Conservation (phyloP, 2,797 vertebrate genomes). For the Periparus ater region DNA sequence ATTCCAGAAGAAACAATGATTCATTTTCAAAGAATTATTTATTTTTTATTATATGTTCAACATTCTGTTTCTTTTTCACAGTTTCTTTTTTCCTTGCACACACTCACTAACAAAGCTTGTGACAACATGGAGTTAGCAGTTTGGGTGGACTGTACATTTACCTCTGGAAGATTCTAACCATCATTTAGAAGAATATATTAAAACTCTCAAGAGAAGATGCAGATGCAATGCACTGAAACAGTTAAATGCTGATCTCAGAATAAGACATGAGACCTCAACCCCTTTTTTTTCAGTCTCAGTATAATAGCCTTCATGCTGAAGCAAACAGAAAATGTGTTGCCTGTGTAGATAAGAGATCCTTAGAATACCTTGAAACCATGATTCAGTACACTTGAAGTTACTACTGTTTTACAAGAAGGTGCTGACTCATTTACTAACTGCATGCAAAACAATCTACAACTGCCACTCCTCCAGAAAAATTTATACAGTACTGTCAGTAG, state of each 20-base stretch:
- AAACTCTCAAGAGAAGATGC: neutral
- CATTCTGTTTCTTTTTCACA: neutral
- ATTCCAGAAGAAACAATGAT: neutral
- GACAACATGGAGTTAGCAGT: neutral
- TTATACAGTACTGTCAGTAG: neutral
- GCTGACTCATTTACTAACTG: constrained; percentile 37
- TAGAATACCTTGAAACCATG: constrained; percentile 46
- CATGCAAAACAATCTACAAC: neutral
- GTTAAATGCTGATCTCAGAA: constrained; percentile 45
- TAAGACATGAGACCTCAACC: constrained; percentile 6
- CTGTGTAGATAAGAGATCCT: constrained; percentile 23
- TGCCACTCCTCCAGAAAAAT: neutral
- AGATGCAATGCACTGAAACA: constrained; percentile 3
- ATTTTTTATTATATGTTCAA: neutral
- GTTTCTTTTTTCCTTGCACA: neutral
- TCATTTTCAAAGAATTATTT: neutral
- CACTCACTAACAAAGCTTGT: neutral
- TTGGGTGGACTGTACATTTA: neutral
- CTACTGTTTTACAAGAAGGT: constrained; percentile 30
- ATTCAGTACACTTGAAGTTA: constrained; percentile 46
- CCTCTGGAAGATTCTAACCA: neutral
- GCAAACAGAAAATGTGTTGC: constrained; percentile 51
- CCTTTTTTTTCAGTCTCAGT: constrained; percentile 3
- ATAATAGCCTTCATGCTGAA: constrained; percentile 42
- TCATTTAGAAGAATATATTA: neutral